Conservation (phyloP, 2,888 invertebrate genomes). For the Caenorhabditis zanzibari region DNA sequence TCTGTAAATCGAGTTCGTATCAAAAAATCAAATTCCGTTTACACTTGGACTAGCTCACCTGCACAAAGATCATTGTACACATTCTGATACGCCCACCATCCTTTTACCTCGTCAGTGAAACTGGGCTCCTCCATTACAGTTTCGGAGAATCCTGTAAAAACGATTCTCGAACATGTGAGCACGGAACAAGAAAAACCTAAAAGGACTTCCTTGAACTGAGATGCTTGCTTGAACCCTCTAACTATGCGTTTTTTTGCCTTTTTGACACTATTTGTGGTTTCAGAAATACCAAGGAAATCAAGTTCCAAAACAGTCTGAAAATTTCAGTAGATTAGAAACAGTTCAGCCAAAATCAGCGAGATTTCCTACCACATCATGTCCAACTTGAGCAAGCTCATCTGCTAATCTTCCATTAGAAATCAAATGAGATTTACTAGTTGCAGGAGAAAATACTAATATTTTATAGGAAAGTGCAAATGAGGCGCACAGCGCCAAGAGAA, state of each 20-base stretch:
- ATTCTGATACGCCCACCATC: slow-evolving; percentile 38
- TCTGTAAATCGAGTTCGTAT: too few species aligned
- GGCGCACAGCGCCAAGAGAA: not conserved
- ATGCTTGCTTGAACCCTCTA: slow-evolving; percentile 32
- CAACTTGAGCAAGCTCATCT: slow-evolving; percentile 74
- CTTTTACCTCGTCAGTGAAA: slow-evolving; percentile 20
- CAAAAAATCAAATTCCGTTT: too few species aligned
- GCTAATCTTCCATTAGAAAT: slow-evolving; percentile 75
- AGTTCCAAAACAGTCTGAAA: slow-evolving; percentile 67
- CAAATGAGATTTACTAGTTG: slow-evolving; percentile 72
- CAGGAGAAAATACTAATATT: slow-evolving; percentile 72
- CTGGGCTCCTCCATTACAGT: slow-evolving; percentile 36
- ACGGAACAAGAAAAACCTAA: too few species aligned
- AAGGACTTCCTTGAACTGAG: slow-evolving; percentile 36
- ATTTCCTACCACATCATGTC: slow-evolving; percentile 76
- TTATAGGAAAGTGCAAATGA: slow-evolving; percentile 40
- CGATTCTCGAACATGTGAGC: too few species aligned
- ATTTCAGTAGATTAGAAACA: not conserved
- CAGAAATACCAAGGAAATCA: slow-evolving; percentile 64
- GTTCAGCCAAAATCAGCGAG: too few species aligned
- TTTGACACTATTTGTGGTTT: slow-evolving; percentile 62
- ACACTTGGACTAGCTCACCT: slow-evolving; percentile 1
- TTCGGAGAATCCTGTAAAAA: slow-evolving; percentile 33
- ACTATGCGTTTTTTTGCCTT: slow-evolving; percentile 61
- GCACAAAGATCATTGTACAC: slow-evolving; percentile 45